Percentiles rank a stretch among this genome's conserved stretches.
phyloP scores from a whole-genome alignment of 2,797 vertebrate genomes.

The Lepus townsendii region DNA sequence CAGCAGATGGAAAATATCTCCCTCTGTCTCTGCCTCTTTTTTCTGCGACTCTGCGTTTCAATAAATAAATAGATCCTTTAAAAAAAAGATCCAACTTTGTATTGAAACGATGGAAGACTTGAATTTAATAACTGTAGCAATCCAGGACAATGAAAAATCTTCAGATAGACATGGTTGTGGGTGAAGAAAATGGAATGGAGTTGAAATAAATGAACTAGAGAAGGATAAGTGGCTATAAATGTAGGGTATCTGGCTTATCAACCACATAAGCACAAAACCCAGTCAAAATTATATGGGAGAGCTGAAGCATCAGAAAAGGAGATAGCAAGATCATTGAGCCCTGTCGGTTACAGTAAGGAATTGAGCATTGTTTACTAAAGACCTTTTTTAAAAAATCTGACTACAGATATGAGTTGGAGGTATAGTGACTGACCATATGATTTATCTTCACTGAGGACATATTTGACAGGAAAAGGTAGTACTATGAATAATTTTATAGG shows the following conservation, averaged over 20 bases:
- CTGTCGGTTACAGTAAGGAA: background rate
- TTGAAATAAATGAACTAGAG: background rate
- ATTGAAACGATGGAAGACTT: background rate
- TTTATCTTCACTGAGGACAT: background rate
- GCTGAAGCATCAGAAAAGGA: background rate
- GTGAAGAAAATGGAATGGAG: background rate
- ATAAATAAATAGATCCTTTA: too few relatives aligned
- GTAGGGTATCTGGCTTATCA: background rate
- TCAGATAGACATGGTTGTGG: background rate
- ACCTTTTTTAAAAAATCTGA: background rate
- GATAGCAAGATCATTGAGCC: background rate
- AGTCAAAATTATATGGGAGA: background rate
- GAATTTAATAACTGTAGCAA: background rate
- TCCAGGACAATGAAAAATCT: background rate
- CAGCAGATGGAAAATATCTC: too few relatives aligned
- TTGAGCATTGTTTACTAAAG: background rate
- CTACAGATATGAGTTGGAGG: background rate
- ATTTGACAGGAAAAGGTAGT: background rate
- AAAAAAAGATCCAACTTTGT: background rate
- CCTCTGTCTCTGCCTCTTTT: too few relatives aligned
- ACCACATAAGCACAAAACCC: background rate
- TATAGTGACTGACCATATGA: background rate
- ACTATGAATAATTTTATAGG: slow-evolving; percentile 1
- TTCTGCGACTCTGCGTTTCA: too few relatives aligned
- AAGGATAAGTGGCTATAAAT: background rate